Percentiles rank a stretch among this genome's conserved stretches.
These are phyloP conservation scores for Riparia riparia DNA, from an alignment of 2,113 vertebrate species.

Conservation along the genomic window DNA sequence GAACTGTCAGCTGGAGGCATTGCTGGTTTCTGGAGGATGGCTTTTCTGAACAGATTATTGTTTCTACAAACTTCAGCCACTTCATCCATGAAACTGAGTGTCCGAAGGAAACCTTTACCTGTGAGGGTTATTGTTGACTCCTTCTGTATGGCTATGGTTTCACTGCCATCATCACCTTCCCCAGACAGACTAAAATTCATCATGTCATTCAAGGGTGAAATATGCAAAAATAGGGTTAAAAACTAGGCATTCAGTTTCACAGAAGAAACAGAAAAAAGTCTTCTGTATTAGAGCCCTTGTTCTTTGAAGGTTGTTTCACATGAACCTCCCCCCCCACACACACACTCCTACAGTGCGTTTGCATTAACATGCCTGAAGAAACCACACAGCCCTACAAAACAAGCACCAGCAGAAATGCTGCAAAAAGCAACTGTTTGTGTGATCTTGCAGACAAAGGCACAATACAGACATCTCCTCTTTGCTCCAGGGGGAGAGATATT, in stretches of 20 bases:
- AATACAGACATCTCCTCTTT: background rate
- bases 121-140: background rate
- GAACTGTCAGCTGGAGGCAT: background rate
- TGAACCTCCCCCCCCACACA: background rate
- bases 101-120: background rate
- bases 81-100: background rate
- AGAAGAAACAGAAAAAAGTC: background rate
- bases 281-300: background rate
- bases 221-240: background rate
- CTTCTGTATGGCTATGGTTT: background rate
- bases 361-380: background rate
- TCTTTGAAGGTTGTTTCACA: background rate
- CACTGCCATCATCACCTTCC: background rate
- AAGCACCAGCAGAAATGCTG: background rate
- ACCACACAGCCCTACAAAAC: background rate
- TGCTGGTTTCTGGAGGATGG: background rate
- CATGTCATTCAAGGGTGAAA: background rate
- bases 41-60: background rate
- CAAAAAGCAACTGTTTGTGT: background rate
- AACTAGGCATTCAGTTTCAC: background rate
- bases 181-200: background rate
- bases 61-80: background rate
- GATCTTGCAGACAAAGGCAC: background rate
- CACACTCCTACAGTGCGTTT: background rate
- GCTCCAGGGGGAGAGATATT: accelerated